Base-by-base conservation (phyloP, 2,888 invertebrate genomes). In the Gastrophysa polygoni region DNA sequence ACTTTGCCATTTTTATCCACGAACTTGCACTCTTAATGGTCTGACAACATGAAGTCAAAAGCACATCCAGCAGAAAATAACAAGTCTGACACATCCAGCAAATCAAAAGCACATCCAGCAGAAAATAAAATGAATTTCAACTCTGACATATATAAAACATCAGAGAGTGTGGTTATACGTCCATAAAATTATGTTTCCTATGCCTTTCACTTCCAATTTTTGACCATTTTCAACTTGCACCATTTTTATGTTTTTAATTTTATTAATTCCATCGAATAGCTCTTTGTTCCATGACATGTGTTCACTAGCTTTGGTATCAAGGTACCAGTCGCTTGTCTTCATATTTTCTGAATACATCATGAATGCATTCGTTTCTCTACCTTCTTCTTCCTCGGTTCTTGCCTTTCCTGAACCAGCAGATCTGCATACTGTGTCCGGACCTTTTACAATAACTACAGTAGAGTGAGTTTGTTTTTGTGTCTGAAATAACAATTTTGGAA, bases 41-140 rank as follows among this genome's bases (percentile, higher is more conserved):
- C 63, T 14, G 71, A 69, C 7, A 59, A 14, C 52, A 67, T 47
- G 8, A 21, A 2, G n/a, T n/a, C n/a, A n/a, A n/a, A n/a, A n/a
- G n/a, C n/a, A n/a, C n/a, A n/a, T n/a, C n/a, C n/a, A n/a, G n/a
- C n/a, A n/a, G n/a, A n/a, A n/a, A n/a, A n/a, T n/a, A n/a, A n/a
- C n/a, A n/a, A n/a, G n/a, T n/a, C n/a, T n/a, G n/a, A n/a, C n/a
- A 43, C 68, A 75, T n/a, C 73, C 69, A n/a, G n/a, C 64, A 72
- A 72, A 48, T 73, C 73, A 1, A 75, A 28, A 8, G 68, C 63
- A 63, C 65, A 59, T 6, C 67, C 63, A 0, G 71, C 72, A 49
- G 74, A 74, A 28, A 74, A 74, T 17, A 75, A 44, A 55, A 75
- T 73, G 51, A 66, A 65, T 1, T 58, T 69, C 21, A 70, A 51